These are phyloP conservation scores for Danio kyathit DNA, from an alignment of 2,797 vertebrate genomes.

Conservation along the genomic window DNA sequence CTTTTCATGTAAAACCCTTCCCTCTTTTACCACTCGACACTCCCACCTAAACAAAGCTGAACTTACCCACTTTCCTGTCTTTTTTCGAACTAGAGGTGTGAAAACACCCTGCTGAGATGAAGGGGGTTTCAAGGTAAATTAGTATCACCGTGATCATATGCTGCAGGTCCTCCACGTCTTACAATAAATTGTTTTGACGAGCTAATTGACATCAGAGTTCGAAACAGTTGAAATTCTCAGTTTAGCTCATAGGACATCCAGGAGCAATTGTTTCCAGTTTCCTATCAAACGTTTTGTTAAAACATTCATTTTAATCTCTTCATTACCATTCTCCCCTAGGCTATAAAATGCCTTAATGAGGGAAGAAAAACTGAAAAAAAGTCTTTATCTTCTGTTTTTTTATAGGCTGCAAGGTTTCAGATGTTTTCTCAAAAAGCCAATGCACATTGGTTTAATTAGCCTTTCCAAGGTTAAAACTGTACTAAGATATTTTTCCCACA, in stretches of 20 bases:
- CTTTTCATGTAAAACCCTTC: too few species aligned
- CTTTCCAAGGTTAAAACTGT: constrained; percentile 66
- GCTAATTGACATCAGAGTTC: not conserved
- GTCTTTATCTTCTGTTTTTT: constrained; percentile 60
- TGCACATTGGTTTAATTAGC: constrained; percentile 68
- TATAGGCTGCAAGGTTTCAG: constrained; percentile 40
- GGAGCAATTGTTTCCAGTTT: constrained; percentile 34
- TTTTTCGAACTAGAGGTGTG: too few species aligned
- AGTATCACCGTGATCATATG: not conserved
- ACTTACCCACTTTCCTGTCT: too few species aligned
- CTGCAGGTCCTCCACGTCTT: not conserved
- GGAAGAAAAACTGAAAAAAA: not conserved
- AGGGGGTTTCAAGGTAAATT: not conserved
- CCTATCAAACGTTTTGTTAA: constrained; percentile 61
- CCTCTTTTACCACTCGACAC: too few species aligned
- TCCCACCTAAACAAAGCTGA: too few species aligned
- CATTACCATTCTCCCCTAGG: constrained; percentile 73
- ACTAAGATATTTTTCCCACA: constrained; percentile 62
- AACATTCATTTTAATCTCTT: constrained; percentile 72
- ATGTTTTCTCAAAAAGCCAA: constrained; percentile 60
- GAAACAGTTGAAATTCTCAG: not conserved
- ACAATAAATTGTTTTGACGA: not conserved
- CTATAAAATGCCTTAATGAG: constrained; percentile 68
- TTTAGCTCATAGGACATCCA: not conserved
- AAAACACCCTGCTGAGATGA: too few species aligned